A percentile compares a stretch with the other conserved stretches of the same genome.
phyloP scores from a whole-genome alignment of 2,888 invertebrate genomes.

The Ophraella communa region DNA sequence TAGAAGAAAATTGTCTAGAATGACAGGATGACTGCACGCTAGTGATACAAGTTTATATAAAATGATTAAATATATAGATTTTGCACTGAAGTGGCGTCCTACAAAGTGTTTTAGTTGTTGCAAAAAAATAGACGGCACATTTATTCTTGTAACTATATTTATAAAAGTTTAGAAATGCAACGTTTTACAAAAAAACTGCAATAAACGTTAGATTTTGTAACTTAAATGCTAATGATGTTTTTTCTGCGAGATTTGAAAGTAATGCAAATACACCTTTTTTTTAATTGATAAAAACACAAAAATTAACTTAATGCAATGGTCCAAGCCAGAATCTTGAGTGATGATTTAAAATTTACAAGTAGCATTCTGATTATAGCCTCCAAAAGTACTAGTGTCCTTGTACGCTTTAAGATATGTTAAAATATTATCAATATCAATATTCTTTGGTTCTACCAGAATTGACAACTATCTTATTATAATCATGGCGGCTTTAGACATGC shows the following conservation, averaged over 20 bases:
- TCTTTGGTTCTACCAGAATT: too few species aligned
- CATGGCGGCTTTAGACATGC: too few species aligned
- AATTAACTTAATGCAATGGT: too few species aligned
- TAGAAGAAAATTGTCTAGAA: slow-evolving; percentile 2
- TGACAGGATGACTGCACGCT: slow-evolving; percentile 14
- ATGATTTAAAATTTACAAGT: too few species aligned
- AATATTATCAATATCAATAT: too few species aligned
- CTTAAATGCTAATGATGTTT: neutral
- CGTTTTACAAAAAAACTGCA: neutral
- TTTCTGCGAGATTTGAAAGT: neutral
- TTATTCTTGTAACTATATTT: neutral
- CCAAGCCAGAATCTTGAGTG: too few species aligned
- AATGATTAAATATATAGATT: neutral
- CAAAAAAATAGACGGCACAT: slow-evolving; percentile 25
- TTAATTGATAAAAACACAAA: neutral
- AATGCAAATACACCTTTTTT: neutral
- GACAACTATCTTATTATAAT: too few species aligned
- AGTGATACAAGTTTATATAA: slow-evolving; percentile 3
- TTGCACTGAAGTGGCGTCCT: slow-evolving; percentile 25
- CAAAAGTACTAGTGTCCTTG: too few species aligned
- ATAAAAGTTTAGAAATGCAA: neutral
- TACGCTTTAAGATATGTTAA: too few species aligned
- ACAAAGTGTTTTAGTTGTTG: slow-evolving; percentile 11
- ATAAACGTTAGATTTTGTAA: neutral
- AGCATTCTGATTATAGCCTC: too few species aligned